Conservation (phyloP, 2,888 invertebrate species). For the Drosophila maculinotata region DNA sequence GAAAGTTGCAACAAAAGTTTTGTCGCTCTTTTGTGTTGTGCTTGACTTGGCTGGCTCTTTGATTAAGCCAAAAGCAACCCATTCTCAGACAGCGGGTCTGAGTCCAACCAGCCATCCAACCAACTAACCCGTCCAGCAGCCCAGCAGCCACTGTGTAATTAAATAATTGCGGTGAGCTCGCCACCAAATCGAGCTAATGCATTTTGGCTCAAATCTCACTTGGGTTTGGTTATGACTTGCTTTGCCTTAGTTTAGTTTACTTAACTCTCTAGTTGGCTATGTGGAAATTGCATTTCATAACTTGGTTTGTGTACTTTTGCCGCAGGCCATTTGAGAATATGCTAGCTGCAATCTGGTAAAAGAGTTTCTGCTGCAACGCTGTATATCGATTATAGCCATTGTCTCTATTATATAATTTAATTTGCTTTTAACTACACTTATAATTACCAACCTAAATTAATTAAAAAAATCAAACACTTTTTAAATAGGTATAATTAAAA, state of each 20-base stretch:
- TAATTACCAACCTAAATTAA: too few relatives aligned
- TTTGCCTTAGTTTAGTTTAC: slow-evolving; percentile 35
- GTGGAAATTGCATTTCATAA: slow-evolving; percentile 71
- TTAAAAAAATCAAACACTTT: too few relatives aligned
- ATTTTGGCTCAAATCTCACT: slow-evolving; percentile 61
- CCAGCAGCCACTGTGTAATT: slow-evolving; percentile 60
- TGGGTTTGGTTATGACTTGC: slow-evolving; percentile 52
- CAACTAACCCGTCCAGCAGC: slow-evolving; percentile 7
- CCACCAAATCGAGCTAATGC: slow-evolving; percentile 73
- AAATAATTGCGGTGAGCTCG: slow-evolving; percentile 74
- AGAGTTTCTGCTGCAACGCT: slow-evolving; percentile 28
- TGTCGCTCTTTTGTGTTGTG: slow-evolving; percentile 55
- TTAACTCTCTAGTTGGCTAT: slow-evolving; percentile 56
- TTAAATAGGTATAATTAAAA: too few relatives aligned
- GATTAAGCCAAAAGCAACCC: slow-evolving; percentile 61
- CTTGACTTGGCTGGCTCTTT: slow-evolving; percentile 61
- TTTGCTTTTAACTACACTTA: too few relatives aligned
- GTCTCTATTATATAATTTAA: too few relatives aligned
- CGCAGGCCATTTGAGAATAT: slow-evolving; percentile 48
- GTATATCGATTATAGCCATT: slow-evolving; percentile 5
- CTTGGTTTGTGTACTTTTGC: slow-evolving; percentile 47
- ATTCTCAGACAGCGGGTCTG: slow-evolving; percentile 21
- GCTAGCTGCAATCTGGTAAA: slow-evolving; percentile 5
- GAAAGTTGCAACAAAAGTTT: slow-evolving; percentile 73
- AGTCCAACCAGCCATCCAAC: not conserved